Percentiles rank a stretch among this genome's conserved stretches.
phyloP scores from a whole-genome alignment of 2,888 invertebrate species.

The Phoenoteleia sp. region DNA sequence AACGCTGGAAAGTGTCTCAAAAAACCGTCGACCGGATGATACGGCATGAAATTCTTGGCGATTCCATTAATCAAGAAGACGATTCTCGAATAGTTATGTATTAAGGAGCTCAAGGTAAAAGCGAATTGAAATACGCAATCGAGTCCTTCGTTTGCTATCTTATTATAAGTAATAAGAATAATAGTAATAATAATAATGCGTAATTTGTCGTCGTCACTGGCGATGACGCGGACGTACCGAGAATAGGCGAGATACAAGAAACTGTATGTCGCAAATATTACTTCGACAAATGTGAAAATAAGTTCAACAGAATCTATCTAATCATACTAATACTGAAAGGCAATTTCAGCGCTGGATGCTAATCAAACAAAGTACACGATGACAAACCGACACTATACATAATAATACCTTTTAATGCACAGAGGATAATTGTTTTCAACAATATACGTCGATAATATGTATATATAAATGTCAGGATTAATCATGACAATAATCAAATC shows the following conservation, averaged over 20 bases:
- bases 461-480: conserved; percentile 58
- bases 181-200: conserved; percentile 72
- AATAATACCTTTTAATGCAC: conserved; percentile 67
- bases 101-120: conserved; percentile 70
- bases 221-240: conserved; percentile 68
- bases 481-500: conserved; percentile 43
- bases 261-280: conserved; percentile 66
- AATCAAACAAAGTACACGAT: conserved; percentile 72
- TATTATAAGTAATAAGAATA: conserved; percentile 73
- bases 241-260: conserved; percentile 65
- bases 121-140: conserved; percentile 72
- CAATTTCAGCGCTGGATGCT: conserved; percentile 66
- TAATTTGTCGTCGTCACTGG: conserved; percentile 71
- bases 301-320: conserved; percentile 69
- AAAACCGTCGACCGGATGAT: conserved; percentile 21
- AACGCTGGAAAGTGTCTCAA: conserved; percentile 45
- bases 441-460: conserved; percentile 46
- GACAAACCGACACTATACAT: conserved; percentile 66
- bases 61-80: conserved; percentile 66
- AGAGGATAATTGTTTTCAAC: conserved; percentile 67
- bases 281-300: conserved; percentile 68
- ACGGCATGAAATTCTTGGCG: conserved; percentile 36
- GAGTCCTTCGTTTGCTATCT: conserved; percentile 72
- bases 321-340: conserved; percentile 71
- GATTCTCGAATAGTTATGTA: conserved; percentile 63